Percentiles rank a stretch among this genome's conserved stretches.
These are phyloP conservation scores for Stichopus chloronotus DNA, from an alignment of 35 echinoderm and acorn worm genomes.

Conservation along the genomic window DNA sequence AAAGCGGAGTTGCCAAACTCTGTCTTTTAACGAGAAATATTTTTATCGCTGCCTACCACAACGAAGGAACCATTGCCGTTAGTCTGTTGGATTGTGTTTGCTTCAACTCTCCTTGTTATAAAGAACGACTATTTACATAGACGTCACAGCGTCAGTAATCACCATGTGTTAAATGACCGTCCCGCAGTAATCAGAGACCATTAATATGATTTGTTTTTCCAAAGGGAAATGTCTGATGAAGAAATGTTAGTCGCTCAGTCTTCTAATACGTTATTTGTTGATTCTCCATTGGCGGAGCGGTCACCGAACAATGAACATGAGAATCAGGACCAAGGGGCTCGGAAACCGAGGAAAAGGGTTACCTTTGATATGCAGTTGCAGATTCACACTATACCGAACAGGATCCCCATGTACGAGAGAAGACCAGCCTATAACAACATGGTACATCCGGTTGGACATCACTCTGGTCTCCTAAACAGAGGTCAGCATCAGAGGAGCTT, in stretches of 20 bases:
- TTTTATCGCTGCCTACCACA: too few species aligned
- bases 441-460: neutral
- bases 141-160: too few species aligned
- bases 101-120: too few species aligned
- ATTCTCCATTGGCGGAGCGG: neutral
- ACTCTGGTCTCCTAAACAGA: neutral
- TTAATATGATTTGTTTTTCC: too few species aligned
- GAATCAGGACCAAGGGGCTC: neutral
- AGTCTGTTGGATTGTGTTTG: too few species aligned
- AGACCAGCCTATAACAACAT: constrained; percentile 68
- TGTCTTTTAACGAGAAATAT: too few species aligned
- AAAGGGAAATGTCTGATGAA: neutral
- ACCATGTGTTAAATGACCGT: too few species aligned
- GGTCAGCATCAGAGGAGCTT: constrained; percentile 59
- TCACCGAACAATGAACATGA: neutral
- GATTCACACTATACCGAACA: constrained; percentile 88
- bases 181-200: too few species aligned
- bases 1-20: too few species aligned
- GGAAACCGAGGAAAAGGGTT: constrained; percentile 67
- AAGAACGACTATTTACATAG: too few species aligned
- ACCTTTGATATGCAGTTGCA: constrained; percentile 93
- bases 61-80: too few species aligned
- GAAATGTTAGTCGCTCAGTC: constrained; percentile 36
- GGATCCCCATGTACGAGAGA: constrained; percentile 88
- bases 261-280: neutral